A percentile compares a stretch with the other conserved stretches of the same genome.
phyloP scores from a whole-genome alignment of 2,113 vertebrate species.

The Rhizomys pruinosus region DNA sequence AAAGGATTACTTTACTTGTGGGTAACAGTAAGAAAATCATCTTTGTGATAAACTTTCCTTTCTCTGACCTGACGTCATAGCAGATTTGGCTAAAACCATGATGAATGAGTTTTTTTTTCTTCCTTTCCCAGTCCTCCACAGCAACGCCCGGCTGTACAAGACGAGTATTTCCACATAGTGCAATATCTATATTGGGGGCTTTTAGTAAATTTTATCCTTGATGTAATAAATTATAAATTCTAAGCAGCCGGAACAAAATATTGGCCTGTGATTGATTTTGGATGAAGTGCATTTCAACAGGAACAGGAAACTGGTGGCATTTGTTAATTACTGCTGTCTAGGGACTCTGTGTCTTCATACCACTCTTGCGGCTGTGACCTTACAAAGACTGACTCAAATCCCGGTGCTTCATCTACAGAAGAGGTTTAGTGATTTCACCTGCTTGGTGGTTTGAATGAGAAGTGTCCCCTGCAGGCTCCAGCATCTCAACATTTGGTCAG shows the following conservation, averaged over 20 bases:
- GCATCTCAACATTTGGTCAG: no score
- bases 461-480: no score
- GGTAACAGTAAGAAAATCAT: conserved; percentile 24
- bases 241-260: conserved; percentile 65
- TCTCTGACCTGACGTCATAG: conserved; percentile 46
- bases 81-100: conserved; percentile 52
- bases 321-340: background rate
- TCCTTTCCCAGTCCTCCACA: background rate
- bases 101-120: background rate
- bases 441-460: background rate
- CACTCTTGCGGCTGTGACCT: background rate
- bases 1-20: background rate
- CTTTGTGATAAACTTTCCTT: background rate
- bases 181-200: conserved; percentile 58
- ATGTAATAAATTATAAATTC: conserved; percentile 70
- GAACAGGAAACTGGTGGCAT: conserved; percentile 46
- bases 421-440: conserved; percentile 10
- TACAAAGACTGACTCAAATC: background rate
- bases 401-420: conserved; percentile 38
- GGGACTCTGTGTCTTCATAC: background rate
- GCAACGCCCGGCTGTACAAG: background rate
- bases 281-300: conserved; percentile 49
- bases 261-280: conserved; percentile 58
- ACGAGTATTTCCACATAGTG: conserved; percentile 70
- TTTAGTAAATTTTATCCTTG: conserved; percentile 71